Base-by-base conservation (phyloP, 2,113 vertebrate species). In the Dolichallabes microphthalmus region DNA sequence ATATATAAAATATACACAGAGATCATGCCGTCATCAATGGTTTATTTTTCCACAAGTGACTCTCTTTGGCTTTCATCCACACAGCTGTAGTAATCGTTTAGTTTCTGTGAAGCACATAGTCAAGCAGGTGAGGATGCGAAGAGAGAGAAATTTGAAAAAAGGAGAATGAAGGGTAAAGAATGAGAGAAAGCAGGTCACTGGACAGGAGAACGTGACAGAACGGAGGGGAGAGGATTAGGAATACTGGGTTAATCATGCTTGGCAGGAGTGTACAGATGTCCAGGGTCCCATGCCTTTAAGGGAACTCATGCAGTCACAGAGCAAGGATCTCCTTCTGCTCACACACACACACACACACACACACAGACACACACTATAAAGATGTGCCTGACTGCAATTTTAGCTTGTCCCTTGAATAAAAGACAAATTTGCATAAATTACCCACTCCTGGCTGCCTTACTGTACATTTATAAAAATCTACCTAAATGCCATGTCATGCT, bases 221-320 rank as follows among this genome's bases (percentile, higher is more conserved):
- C 0, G n/a, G 73, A 83, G 39, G 15, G 57, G 20, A 7, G 76
- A 53, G 80, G 83, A 88, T 86, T 86, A 76, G 55, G 20, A 82
- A 86, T 78, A 64, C 85, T 74, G 81, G 82, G 66, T 61, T 86
- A 82, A 86, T 86, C 87, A 77, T 63, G 20, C 82, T 73, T 66
- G 79, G 82, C 83, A 68, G 82, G 80, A 76, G 76, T 63, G 30
- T 86, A 82, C 88, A 88, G 88, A 88, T 88, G 88, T 82, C 85
- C 78, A 84, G 71, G 39, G 53, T 88, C 88, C 78, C 82, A 82
- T 61, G 73, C n/a, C 35, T 68, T 82, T 35, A 64, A 69, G n/a
- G 84, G 69, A 83, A 86, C n/a, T 1, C 50, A 60, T 63, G 63
- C 52, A 58, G 86, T 73, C 45, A 83, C 66, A 55, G 85, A 63